phyloP scores from a whole-genome alignment of 1,140 invertebrate species.

The Rhagoletis zephyria region DNA sequence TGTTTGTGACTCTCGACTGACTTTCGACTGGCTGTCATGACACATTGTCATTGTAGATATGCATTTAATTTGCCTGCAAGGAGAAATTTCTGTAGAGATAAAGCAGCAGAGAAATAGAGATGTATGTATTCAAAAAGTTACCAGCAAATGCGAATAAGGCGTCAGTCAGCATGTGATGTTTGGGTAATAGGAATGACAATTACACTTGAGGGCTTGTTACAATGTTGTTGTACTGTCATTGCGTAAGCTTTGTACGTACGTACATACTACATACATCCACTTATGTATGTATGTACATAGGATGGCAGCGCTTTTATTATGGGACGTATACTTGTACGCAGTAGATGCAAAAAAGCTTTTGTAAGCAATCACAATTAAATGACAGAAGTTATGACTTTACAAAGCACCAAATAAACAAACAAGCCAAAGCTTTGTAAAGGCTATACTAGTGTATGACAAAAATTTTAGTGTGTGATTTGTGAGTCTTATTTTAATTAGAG shows the following conservation, averaged over 20 bases:
- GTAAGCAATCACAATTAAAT: conserved; percentile 31
- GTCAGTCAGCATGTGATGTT: background rate
- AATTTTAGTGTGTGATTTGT: background rate
- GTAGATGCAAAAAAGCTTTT: background rate
- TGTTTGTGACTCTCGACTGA: conserved; percentile 29
- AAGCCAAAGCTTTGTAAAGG: background rate
- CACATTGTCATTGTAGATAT: conserved; percentile 40
- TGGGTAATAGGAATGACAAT: conserved; percentile 44
- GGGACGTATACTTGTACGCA: background rate
- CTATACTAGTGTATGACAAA: background rate
- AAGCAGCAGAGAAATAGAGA: background rate
- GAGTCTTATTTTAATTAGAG: background rate
- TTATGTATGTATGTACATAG: background rate
- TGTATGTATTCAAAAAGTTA: background rate
- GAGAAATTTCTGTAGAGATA: background rate
- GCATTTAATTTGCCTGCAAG: conserved; percentile 30
- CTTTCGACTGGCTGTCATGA: conserved; percentile 18
- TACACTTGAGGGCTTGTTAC: conserved; percentile 44
- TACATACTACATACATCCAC: no score
- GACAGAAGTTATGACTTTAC: conserved; percentile 51
- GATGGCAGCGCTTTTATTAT: background rate
- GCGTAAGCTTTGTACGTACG: background rate
- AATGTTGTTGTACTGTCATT: background rate
- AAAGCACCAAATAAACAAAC: conserved; percentile 40
- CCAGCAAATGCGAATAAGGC: background rate